These are phyloP conservation scores for Ceratothoa steindachneri DNA, from an alignment of 2,888 invertebrate genomes.

Conservation along the genomic window DNA sequence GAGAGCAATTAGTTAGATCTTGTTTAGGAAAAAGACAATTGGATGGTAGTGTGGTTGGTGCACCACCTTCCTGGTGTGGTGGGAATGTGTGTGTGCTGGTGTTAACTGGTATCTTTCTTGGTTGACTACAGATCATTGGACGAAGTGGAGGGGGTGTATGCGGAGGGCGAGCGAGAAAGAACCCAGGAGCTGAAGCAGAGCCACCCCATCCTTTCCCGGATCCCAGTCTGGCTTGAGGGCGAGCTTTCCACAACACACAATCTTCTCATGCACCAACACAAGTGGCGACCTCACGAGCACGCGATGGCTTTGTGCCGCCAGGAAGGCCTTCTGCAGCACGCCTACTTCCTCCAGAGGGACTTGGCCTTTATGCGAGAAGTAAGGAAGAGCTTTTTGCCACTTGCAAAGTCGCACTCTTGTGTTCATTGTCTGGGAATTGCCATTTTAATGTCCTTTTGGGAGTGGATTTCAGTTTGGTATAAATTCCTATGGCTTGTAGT, in stretches of 20 bases:
- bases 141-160: slow-evolving; percentile 39
- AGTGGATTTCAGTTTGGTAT: too few species aligned
- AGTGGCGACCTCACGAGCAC: slow-evolving; percentile 44
- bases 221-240: slow-evolving; percentile 70
- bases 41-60: too few species aligned
- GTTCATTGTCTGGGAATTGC: too few species aligned
- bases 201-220: slow-evolving; percentile 71
- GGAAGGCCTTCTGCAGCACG: slow-evolving; percentile 52
- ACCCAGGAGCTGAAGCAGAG: slow-evolving; percentile 63
- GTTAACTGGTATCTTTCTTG: too few species aligned
- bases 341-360: slow-evolving; percentile 61
- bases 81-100: too few species aligned
- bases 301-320: slow-evolving; percentile 53
- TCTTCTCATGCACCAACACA: slow-evolving; percentile 38
- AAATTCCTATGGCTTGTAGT: not conserved
- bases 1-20: too few species aligned
- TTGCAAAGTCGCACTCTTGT: slow-evolving; percentile 2
- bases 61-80: too few species aligned
- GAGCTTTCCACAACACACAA: slow-evolving; percentile 55
- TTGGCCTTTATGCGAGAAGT: slow-evolving; percentile 75
- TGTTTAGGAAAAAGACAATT: too few species aligned
- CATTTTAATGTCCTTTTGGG: too few species aligned
- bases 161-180: slow-evolving; percentile 63
- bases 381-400: not conserved
- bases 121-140: slow-evolving; percentile 38